Conservation (phyloP, 2,113 vertebrate species). For the Scomber colias region DNA sequence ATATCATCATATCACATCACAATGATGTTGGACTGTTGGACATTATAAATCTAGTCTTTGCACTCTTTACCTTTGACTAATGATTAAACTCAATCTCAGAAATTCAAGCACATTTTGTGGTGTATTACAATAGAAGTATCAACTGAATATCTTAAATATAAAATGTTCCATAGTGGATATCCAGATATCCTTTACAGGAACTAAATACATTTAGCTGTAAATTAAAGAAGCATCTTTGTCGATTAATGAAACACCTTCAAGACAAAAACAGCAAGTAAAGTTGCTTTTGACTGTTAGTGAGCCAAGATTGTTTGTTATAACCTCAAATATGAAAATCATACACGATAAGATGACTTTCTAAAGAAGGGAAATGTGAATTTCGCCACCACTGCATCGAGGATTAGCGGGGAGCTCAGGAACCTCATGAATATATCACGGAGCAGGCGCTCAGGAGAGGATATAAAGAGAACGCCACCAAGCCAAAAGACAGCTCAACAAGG, state of each 20-base stretch:
- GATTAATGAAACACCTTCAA: not conserved
- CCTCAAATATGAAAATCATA: not conserved
- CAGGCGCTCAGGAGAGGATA: constrained; percentile 57
- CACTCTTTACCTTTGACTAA: no score
- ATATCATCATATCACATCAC: not conserved
- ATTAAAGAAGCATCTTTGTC: not conserved
- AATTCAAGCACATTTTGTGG: not conserved
- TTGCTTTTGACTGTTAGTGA: not conserved
- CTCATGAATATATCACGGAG: constrained; percentile 62
- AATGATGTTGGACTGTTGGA: not conserved
- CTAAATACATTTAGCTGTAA: not conserved
- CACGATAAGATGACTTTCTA: not conserved
- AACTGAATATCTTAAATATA: not conserved
- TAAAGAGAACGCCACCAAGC: constrained; percentile 55
- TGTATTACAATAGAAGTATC: not conserved
- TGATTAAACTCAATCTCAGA: not conserved
- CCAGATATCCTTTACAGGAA: not conserved
- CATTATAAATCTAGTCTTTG: no score
- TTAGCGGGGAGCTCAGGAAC: constrained; percentile 39
- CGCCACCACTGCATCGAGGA: constrained; percentile 16
- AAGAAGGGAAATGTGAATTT: constrained; percentile 15
- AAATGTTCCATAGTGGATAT: not conserved
- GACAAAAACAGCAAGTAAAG: not conserved
- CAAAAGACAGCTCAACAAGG: constrained; percentile 74
- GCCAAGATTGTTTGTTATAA: not conserved